These are phyloP conservation scores for Clarias laeviceps DNA, from an alignment of 2,797 vertebrate genomes.

Conservation along the genomic window DNA sequence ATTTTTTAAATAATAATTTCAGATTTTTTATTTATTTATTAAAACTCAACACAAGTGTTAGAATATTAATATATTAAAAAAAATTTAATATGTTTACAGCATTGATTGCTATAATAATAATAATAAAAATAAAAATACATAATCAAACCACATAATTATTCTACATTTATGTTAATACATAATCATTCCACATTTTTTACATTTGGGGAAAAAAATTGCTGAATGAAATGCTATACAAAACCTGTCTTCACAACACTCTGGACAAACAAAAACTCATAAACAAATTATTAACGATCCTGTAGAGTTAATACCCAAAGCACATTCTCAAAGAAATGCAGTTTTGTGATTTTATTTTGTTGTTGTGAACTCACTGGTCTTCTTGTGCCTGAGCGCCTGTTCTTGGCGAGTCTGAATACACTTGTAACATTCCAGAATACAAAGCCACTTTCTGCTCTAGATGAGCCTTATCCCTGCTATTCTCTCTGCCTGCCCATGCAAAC, in stretches of 20 bases:
- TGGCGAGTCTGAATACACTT: slow-evolving; percentile 16
- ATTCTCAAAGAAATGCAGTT: neutral
- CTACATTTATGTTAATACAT: no score
- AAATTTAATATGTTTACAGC: neutral
- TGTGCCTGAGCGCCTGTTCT: neutral
- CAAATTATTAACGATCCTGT: neutral
- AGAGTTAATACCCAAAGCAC: neutral
- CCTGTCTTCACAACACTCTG: neutral
- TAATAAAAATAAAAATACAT: no score
- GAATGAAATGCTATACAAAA: neutral
- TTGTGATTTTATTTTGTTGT: neutral
- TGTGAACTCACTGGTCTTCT: neutral
- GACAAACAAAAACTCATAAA: neutral
- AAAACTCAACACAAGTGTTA: neutral
- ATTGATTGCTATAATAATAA: neutral
- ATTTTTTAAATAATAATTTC: no score
- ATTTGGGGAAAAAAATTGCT: neutral
- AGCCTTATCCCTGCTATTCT: slow-evolving; percentile 42
- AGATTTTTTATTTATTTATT: neutral
- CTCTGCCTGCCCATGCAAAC: slow-evolving; percentile 52
- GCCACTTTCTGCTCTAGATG: slow-evolving; percentile 35
- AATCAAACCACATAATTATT: neutral
- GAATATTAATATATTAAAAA: neutral
- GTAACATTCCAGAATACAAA: slow-evolving; percentile 48
- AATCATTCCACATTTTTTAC: neutral